Conservation (phyloP, 37 sponge, comb jelly and placozoan species). For the Theonella swinhoei region DNA sequence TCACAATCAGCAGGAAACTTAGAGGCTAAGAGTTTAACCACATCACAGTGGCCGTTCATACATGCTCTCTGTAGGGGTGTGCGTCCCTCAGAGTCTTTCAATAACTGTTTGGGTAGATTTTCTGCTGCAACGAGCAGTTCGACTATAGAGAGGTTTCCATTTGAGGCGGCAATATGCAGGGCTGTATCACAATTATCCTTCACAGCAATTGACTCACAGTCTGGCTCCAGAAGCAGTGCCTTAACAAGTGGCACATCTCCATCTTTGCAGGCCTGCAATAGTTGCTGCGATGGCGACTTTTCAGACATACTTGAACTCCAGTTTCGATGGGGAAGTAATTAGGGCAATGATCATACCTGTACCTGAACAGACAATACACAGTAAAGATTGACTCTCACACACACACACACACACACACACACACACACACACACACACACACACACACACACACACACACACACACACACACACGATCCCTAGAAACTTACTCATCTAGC, state of each 20-base stretch:
- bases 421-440: too few relatives aligned
- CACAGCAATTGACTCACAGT: neutral
- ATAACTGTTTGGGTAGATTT: too few relatives aligned
- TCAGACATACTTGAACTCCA: too few relatives aligned
- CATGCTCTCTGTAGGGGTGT: slow-evolving; percentile 1
- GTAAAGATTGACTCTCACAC: too few relatives aligned
- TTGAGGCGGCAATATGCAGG: slow-evolving; percentile 7
- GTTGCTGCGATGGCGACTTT: too few relatives aligned
- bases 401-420: too few relatives aligned
- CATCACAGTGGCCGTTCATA: neutral
- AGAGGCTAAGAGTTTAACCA: neutral
- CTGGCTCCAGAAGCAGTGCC: neutral
- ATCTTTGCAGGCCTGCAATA: neutral
- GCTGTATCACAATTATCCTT: neutral
- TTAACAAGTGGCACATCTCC: neutral
- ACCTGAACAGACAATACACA: too few relatives aligned
- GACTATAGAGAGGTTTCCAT: neutral
- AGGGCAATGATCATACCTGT: too few relatives aligned
- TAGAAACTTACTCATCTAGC: too few relatives aligned
- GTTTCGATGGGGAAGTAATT: too few relatives aligned
- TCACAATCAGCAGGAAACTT: neutral
- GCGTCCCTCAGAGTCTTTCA: neutral
- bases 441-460: too few relatives aligned
- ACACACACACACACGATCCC: too few relatives aligned
- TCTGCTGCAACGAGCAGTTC: neutral